Percentiles rank a stretch among this genome's conserved stretches.
Conservation (phyloP, 30 jellyfish, hydroid and myxozoan genomes). For the Hydractinia symbiolongicarpus region DNA sequence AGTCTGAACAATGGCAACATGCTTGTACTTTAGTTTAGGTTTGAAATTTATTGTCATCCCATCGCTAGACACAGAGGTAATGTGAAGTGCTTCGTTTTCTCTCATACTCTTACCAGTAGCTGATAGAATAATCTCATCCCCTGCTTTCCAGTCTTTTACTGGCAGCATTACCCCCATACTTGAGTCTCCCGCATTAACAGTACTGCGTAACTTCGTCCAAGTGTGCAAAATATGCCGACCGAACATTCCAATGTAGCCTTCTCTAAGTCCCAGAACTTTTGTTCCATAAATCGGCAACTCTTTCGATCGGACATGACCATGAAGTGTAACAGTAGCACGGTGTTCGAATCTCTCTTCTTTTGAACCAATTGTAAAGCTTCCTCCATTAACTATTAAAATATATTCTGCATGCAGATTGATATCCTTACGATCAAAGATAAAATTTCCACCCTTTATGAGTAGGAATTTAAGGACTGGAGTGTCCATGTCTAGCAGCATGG, state of each 20-base stretch:
- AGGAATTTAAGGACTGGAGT: conserved; percentile 77
- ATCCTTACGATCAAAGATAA: conserved; percentile 71
- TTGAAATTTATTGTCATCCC: conserved; percentile 35
- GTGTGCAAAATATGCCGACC: conserved; percentile 81
- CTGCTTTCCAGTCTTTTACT: conserved; percentile 75
- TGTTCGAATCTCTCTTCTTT: conserved; percentile 75
- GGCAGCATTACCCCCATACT: conserved; percentile 51
- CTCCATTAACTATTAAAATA: conserved; percentile 70
- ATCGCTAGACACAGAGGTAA: conserved; percentile 62
- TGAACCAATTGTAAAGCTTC: conserved; percentile 77
- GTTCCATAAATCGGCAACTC: conserved; percentile 98
- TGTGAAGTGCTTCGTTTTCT: conserved; percentile 75
- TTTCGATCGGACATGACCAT: conserved; percentile 92
- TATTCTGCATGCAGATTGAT: conserved; percentile 76
- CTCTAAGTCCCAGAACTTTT: conserved; percentile 72
- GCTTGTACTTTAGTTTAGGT: conserved; percentile 56
- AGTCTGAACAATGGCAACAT: conserved; percentile 63
- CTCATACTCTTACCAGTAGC: conserved; percentile 79
- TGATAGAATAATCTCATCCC: conserved; percentile 79
- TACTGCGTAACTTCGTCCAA: conserved; percentile 72
- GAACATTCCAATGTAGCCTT: conserved; percentile 73
- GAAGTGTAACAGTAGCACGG: conserved; percentile 68
- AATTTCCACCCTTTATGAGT: conserved; percentile 68
- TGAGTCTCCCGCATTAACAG: conserved; percentile 60
- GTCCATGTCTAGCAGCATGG: conserved; percentile 78